A percentile compares a stretch with the other conserved stretches of the same genome.
Evolutionary conservation across 2,113 vertebrate species (phyloP).

Genomic region (Odobenus rosmarus): DNA sequence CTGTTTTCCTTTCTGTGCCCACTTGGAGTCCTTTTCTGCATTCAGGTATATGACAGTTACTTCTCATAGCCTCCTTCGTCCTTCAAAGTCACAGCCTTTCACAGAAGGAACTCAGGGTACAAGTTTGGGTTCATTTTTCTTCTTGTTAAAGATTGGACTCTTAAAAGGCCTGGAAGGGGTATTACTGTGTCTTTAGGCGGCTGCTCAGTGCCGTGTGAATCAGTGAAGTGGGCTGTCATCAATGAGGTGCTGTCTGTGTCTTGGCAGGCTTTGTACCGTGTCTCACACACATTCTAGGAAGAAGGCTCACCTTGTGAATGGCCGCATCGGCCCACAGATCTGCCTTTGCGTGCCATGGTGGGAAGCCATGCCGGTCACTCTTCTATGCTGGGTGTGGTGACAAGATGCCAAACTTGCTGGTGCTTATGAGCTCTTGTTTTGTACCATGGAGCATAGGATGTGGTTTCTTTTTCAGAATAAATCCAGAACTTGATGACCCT

Average conservation of each 20-base stretch:
- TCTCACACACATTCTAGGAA: not conserved
- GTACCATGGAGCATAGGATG: not conserved
- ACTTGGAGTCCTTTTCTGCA: not conserved
- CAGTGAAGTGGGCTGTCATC: not conserved
- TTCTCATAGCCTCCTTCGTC: not conserved
- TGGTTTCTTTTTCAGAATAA: slow-evolving; percentile 55
- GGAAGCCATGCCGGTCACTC: not conserved
- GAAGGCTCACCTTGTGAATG: not conserved
- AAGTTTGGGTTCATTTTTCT: not conserved
- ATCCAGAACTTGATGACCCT: not conserved
- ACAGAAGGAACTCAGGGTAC: not conserved
- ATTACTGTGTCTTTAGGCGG: not conserved
- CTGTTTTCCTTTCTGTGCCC: not conserved
- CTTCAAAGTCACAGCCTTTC: not conserved
- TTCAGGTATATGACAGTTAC: not conserved
- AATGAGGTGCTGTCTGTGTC: no score
- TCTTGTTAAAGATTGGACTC: not conserved
- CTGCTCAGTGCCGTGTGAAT: not conserved
- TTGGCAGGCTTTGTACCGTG: not conserved
- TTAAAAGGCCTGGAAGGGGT: not conserved
- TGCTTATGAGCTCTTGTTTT: not conserved
- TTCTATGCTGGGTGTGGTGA: not conserved
- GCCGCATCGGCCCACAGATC: not conserved
- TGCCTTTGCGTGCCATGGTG: not conserved
- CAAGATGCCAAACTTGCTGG: not conserved